A percentile compares a stretch with the other conserved stretches of the same genome.
Evolutionary conservation across 2,888 invertebrate genomes (phyloP).

Genomic region (Apotomis capreana): DNA sequence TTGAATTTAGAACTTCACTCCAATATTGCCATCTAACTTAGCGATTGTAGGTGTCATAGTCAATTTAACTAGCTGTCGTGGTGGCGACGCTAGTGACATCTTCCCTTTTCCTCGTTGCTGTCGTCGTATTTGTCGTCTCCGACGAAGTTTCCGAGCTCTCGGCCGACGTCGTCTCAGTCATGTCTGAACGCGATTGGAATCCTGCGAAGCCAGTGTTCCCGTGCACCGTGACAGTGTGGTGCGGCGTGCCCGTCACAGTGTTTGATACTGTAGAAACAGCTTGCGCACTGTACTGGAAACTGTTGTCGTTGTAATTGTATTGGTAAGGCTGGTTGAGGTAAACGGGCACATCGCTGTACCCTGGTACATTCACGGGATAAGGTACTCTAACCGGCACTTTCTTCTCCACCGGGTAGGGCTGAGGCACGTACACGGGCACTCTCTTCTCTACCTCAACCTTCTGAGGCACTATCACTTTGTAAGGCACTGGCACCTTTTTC

Average conservation of each 20-base stretch:
- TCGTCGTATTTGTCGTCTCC: constrained; percentile 47
- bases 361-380: constrained; percentile 46
- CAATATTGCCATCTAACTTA: not conserved
- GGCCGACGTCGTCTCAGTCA: constrained; percentile 42
- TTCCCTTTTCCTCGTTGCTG: constrained; percentile 43
- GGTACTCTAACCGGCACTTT: constrained; percentile 62
- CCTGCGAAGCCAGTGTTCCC: constrained; percentile 65
- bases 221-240: constrained; percentile 64
- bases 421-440: constrained; percentile 57
- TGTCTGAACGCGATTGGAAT: constrained; percentile 68
- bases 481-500: constrained; percentile 71
- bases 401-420: constrained; percentile 62
- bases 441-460: constrained; percentile 69
- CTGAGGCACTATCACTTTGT: constrained; percentile 46
- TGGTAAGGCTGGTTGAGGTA: constrained; percentile 68
- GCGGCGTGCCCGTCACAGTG: constrained; percentile 48
- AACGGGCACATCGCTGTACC: constrained; percentile 43
- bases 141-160: constrained; percentile 37
- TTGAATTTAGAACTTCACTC: not conserved
- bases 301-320: constrained; percentile 53
- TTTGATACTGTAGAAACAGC: constrained; percentile 27
- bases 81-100: constrained; percentile 45
- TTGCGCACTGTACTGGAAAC: too few relatives aligned
- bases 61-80: constrained; percentile 43
- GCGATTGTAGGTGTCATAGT: not conserved